These are phyloP conservation scores for Mylabris phalerata DNA, from an alignment of 1,140 invertebrate genomes.

Conservation along the genomic window DNA sequence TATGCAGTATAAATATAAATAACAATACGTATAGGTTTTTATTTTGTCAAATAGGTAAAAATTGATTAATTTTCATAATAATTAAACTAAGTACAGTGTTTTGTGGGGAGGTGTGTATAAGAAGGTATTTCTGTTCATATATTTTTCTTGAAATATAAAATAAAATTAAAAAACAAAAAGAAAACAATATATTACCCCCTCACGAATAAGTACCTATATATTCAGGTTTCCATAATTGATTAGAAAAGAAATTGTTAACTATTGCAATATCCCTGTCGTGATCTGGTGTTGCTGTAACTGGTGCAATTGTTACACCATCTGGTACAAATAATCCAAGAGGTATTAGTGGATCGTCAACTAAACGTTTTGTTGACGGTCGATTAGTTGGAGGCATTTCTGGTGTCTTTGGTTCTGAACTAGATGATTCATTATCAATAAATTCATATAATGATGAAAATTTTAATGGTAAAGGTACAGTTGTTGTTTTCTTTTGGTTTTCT, in stretches of 20 bases:
- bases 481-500: conserved; percentile 2
- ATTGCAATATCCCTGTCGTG: conserved; percentile 45
- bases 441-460: conserved; percentile 7
- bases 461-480: neutral
- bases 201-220: conserved; percentile 44
- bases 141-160: neutral
- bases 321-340: conserved; percentile 42
- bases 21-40: conserved; percentile 40
- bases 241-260: conserved; percentile 50
- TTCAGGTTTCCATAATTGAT: conserved; percentile 53
- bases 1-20: conserved; percentile 41
- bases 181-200: conserved; percentile 9
- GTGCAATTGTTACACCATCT: conserved; percentile 43
- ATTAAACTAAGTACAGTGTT: conserved; percentile 25
- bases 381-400: conserved; percentile 10
- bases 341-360: conserved; percentile 39
- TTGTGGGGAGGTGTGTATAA: neutral
- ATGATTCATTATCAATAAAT: conserved; percentile 3
- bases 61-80: conserved; percentile 18
- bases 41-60: conserved; percentile 21
- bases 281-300: conserved; percentile 39
- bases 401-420: conserved; percentile 13
- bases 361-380: conserved; percentile 18
- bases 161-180: neutral
- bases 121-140: neutral